Evolutionary conservation across 1,140 invertebrate genomes (phyloP).

Genomic region (Mercenaria mercenaria): DNA sequence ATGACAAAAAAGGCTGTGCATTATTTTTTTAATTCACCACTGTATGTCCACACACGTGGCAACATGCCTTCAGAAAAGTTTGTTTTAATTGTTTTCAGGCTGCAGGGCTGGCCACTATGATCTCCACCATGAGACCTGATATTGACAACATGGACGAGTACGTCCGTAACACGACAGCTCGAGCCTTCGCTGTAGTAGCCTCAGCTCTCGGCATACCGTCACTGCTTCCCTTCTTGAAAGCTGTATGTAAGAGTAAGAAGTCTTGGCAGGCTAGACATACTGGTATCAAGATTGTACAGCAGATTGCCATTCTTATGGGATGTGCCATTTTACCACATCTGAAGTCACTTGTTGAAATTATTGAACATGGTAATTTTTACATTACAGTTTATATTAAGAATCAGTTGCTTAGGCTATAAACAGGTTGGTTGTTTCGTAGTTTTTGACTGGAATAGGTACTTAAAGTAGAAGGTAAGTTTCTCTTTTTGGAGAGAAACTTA

Average conservation of each 20-base stretch:
- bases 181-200: slow-evolving; percentile 99
- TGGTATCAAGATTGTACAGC: slow-evolving; percentile 99
- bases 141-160: slow-evolving; percentile 99
- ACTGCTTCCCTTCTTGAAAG: slow-evolving; percentile 98
- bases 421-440: too few species aligned
- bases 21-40: too few species aligned
- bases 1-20: too few species aligned
- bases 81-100: slow-evolving; percentile 90
- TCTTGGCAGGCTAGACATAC: slow-evolving; percentile 99
- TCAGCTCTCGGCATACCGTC: slow-evolving; percentile 99
- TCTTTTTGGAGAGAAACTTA: too few species aligned
- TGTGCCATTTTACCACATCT: slow-evolving; percentile 99
- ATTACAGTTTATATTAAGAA: too few species aligned
- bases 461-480: too few species aligned
- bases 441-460: too few species aligned
- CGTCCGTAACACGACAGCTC: slow-evolving; percentile 99
- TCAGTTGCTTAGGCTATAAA: too few species aligned
- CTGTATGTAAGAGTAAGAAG: slow-evolving; percentile 99
- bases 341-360: slow-evolving; percentile 99
- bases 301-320: slow-evolving; percentile 99
- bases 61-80: too few species aligned
- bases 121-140: slow-evolving; percentile 99
- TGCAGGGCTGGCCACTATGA: slow-evolving; percentile 99
- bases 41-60: too few species aligned
- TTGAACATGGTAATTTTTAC: slow-evolving; percentile 96